Evolutionary conservation across 2,888 invertebrate species (phyloP), one percentile per base, ranked within the genome.

Genomic region (Coleophora deauratella): DNA sequence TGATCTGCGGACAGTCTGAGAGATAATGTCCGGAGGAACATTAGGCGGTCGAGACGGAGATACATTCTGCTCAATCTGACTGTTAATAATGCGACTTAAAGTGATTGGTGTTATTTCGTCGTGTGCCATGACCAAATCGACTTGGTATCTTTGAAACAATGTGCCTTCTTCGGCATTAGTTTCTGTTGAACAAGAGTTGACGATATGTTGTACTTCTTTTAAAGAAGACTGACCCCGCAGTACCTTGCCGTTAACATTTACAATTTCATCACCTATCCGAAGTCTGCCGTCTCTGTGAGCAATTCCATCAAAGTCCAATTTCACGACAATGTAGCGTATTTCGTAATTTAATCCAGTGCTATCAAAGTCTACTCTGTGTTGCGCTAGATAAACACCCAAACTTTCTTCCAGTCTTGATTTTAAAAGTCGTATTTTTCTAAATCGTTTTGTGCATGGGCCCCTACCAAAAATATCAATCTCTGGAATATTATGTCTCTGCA

Each of bases 191-290:
- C 80, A 86, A 27, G 84, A 85, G 52, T 87, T 86, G 1, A 87
- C 86, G 49, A 89, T 81, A 36, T 88, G 79, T 55, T 89, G 89
- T 12, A 89, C 89, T 54, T 91, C 92, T 61, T 89, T 88, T 43
- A 89, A 78, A 6, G 91, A 89, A 34, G 91, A 88, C 41, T 95
- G 85, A 1, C 93, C 93, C 47, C 92, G 88, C 44, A 97, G 77
- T 49, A 94, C 90, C 60, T 89, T 90, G 9, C 95, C 95, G 71
- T 96, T 96, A 27, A 96, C 93, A 74, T 94, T 93, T 9, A 96
- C 91, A 49, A 97, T 92, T 87, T 96, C 95, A 75, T 97, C 97
- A 10, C 95, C 95, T 44, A 94, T 88, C 57, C 91, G 88, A 46
- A 97, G 87, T 55, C 93, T 88, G 13, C 94, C 94, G 68, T 95